These are phyloP conservation scores for Pelagia noctiluca DNA, from an alignment of 30 jellyfish, hydroid and myxozoan species.

Conservation along the genomic window DNA sequence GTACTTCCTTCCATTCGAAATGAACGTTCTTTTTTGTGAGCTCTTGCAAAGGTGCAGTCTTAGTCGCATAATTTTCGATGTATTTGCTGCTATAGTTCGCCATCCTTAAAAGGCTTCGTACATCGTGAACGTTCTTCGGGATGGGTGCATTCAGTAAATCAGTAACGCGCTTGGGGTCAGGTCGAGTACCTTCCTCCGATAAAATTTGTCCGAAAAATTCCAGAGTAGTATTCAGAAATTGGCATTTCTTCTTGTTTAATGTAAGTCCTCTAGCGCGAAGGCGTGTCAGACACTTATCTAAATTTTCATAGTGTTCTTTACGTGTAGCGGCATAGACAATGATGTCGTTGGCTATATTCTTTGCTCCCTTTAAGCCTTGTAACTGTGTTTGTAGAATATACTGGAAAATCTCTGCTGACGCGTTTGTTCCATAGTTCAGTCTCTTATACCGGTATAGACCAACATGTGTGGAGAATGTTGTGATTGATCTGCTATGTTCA, in stretches of 20 bases:
- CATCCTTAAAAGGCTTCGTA: too few species aligned
- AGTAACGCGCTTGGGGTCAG: background rate
- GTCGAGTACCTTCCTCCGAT: background rate
- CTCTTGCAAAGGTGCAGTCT: too few species aligned
- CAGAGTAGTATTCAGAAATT: background rate
- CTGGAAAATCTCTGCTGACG: conserved; percentile 52
- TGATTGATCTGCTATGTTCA: conserved; percentile 23
- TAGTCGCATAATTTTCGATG: too few species aligned
- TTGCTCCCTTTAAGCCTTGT: conserved; percentile 10
- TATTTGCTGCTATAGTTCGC: too few species aligned
- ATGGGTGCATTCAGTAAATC: background rate
- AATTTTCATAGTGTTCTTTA: conserved; percentile 24
- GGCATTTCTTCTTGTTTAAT: background rate
- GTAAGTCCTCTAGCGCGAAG: background rate
- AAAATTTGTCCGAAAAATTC: conserved; percentile 6
- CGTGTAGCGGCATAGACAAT: conserved; percentile 9
- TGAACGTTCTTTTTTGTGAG: too few species aligned
- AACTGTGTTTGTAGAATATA: conserved; percentile 7
- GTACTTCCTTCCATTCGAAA: too few species aligned
- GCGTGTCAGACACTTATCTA: background rate
- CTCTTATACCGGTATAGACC: conserved; percentile 54
- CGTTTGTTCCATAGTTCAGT: conserved; percentile 33
- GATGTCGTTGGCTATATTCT: conserved; percentile 34
- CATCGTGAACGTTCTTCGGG: background rate
- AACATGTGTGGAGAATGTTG: conserved; percentile 51